Evolutionary conservation across 1,140 invertebrate genomes (phyloP).

Genomic region (Cardiocondyla obscurior): DNA sequence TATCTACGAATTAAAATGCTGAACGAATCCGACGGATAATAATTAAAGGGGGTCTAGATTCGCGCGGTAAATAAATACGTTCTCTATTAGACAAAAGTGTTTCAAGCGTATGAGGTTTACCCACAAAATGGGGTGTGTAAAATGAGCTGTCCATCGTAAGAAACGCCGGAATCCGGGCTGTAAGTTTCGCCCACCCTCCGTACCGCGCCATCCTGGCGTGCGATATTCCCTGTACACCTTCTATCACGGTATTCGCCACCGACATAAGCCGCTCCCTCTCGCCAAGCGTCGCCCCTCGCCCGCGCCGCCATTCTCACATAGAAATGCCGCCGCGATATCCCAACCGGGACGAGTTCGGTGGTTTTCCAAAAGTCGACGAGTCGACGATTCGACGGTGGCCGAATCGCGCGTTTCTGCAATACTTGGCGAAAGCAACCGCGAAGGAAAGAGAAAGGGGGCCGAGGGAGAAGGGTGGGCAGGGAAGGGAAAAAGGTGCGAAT

Average conservation of each 20-base stretch:
- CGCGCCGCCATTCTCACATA: conserved; percentile 60
- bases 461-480: not conserved
- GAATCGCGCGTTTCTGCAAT: conserved; percentile 52
- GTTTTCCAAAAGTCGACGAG: conserved; percentile 69
- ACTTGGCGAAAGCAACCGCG: conserved; percentile 20
- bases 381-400: conserved; percentile 54
- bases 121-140: conserved; percentile 57
- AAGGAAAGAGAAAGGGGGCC: not conserved
- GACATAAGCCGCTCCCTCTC: conserved; percentile 46
- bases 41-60: not conserved
- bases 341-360: conserved; percentile 65
- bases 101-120: not conserved
- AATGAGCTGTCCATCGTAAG: conserved; percentile 41
- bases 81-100: not conserved
- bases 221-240: conserved; percentile 54
- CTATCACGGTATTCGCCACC: conserved; percentile 54
- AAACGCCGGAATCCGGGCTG: conserved; percentile 33
- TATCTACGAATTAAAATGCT: too few relatives aligned
- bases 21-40: too few relatives aligned
- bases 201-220: conserved; percentile 50
- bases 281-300: conserved; percentile 33
- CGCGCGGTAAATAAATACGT: not conserved
- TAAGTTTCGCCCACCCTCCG: conserved; percentile 64
- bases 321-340: conserved; percentile 63
- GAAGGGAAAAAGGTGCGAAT: not conserved